Base-by-base conservation (phyloP, 2,888 invertebrate species). In the Luperina nickerlii region DNA sequence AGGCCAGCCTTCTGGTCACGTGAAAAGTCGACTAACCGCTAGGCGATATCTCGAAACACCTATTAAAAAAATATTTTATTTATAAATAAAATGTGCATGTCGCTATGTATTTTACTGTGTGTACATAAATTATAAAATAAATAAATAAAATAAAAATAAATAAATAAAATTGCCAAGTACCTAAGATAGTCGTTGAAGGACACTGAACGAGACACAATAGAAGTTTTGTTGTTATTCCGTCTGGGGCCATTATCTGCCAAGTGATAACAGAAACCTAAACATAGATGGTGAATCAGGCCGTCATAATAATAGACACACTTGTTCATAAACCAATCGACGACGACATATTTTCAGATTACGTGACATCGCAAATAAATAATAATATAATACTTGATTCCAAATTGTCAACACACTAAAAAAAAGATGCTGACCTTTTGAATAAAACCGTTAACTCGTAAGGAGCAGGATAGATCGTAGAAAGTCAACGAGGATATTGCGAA, bases 401-500 rank as follows among this genome's bases (percentile, higher is more conserved):
- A 48, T n/a, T 20, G 4, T 13, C 6, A 13, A 57, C 57, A 48
- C 38, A 15, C 9, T n/a, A 9, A 63, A 7, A 62, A 54, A 82
- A 54, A 62, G 15, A n/a, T 5, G 15, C 32, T 66, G 32, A 27
- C 9, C 0, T 66, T 67, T 38, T 18, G 18, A 66, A 63, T 32
- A 62, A 66, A 69, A 60, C 42, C 38, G n/a, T 60, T 24, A 70
- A 45, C 51, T 62, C 20, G 32, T 11, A 20, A 51, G 48, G 38
- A 60, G 13, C n/a, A 60, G 5, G 9, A 74, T 51, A 69, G 74
- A 85, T 74, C 48, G 60, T 76, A 63, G 15, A 79, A 76, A 80
- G 73, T 83, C 77, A 87, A 78, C 67, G 51, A 63, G 75, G 75
- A 81, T 87, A 83, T 80, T 79, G 63, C 60, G 66, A 78, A 77